A percentile compares a stretch with the other conserved stretches of the same genome.
phyloP scores from a whole-genome alignment of 2,888 invertebrate species.

The Epinotia demarniana region DNA sequence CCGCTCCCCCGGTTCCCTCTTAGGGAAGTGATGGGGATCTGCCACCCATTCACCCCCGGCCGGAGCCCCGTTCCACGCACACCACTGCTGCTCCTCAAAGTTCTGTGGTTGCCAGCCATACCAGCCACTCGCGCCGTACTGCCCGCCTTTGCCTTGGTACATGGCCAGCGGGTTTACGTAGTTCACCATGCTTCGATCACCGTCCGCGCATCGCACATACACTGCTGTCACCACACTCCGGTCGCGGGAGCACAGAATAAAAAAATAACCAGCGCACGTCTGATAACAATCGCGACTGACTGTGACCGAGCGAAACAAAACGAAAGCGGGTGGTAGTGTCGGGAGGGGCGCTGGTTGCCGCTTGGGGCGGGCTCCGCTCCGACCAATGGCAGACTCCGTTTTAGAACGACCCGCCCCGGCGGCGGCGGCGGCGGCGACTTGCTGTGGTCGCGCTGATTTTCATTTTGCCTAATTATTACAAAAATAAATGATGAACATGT shows the following conservation, averaged over 20 bases:
- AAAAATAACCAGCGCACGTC: slow-evolving; percentile 64
- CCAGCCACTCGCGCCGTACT: slow-evolving; percentile 79
- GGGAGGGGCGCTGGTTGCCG: slow-evolving; percentile 56
- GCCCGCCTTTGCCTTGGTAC: slow-evolving; percentile 87
- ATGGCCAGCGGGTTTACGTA: slow-evolving; percentile 89
- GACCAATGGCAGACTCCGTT: slow-evolving; percentile 64
- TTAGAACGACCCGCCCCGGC: slow-evolving; percentile 51
- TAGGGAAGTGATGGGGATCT: slow-evolving; percentile 79
- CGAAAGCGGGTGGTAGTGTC: slow-evolving; percentile 53
- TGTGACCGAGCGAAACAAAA: slow-evolving; percentile 50
- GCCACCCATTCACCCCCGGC: slow-evolving; percentile 79
- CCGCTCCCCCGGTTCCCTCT: slow-evolving; percentile 74
- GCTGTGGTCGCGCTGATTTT: slow-evolving; percentile 60
- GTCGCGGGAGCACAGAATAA: slow-evolving; percentile 51
- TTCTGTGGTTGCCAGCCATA: slow-evolving; percentile 82
- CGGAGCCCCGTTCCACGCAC: slow-evolving; percentile 82
- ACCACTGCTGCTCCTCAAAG: slow-evolving; percentile 85
- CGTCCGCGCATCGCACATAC: slow-evolving; percentile 80
- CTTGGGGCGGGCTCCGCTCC: slow-evolving; percentile 58
- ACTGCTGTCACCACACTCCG: slow-evolving; percentile 78
- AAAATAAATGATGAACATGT: slow-evolving; percentile 72
- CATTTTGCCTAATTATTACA: slow-evolving; percentile 80
- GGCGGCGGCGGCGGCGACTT: slow-evolving; percentile 45
- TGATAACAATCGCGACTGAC: slow-evolving; percentile 72
- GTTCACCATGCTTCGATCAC: slow-evolving; percentile 88